Evolutionary conservation across 2,888 invertebrate species (phyloP).

Genomic region (Phaedon cochleariae): DNA sequence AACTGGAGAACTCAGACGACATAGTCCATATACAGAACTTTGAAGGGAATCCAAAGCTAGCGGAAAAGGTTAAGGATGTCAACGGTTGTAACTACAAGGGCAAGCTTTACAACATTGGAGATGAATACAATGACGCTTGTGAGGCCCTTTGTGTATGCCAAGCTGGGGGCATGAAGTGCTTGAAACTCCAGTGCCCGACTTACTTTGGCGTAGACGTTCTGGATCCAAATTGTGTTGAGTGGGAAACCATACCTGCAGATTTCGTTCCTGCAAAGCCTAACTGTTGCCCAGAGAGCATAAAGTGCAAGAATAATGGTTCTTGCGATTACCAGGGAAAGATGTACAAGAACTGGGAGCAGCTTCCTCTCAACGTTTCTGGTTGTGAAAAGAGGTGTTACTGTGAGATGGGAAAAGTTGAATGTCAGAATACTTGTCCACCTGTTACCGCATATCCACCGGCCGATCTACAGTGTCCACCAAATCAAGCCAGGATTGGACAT

Average conservation of each 20-base stretch:
- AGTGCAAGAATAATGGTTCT: slow-evolving; percentile 83
- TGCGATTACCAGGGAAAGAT: slow-evolving; percentile 76
- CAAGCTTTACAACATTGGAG: slow-evolving; percentile 62
- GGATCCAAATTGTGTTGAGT: slow-evolving; percentile 83
- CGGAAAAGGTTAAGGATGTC: slow-evolving; percentile 36
- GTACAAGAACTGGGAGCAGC: slow-evolving; percentile 81
- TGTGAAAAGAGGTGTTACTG: slow-evolving; percentile 89
- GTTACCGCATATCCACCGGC: slow-evolving; percentile 80
- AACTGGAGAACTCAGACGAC: slow-evolving; percentile 56
- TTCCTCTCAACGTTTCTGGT: slow-evolving; percentile 81
- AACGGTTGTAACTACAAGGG: slow-evolving; percentile 56
- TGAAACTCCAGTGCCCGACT: slow-evolving; percentile 82
- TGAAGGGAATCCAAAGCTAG: slow-evolving; percentile 27
- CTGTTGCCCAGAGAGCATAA: slow-evolving; percentile 82
- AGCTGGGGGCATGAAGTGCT: slow-evolving; percentile 76
- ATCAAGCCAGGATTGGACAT: slow-evolving; percentile 72
- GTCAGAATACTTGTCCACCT: slow-evolving; percentile 82
- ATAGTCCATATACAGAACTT: slow-evolving; percentile 49
- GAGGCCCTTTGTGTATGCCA: slow-evolving; percentile 81
- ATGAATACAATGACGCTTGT: slow-evolving; percentile 86
- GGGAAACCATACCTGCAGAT: slow-evolving; percentile 82
- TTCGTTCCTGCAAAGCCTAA: slow-evolving; percentile 77
- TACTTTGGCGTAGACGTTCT: slow-evolving; percentile 86
- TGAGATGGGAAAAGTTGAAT: slow-evolving; percentile 86
- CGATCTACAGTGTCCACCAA: slow-evolving; percentile 75